A percentile compares a stretch with the other conserved stretches of the same genome.
Evolutionary conservation across 2,113 vertebrate genomes (phyloP).

Genomic region (Hucho hucho): DNA sequence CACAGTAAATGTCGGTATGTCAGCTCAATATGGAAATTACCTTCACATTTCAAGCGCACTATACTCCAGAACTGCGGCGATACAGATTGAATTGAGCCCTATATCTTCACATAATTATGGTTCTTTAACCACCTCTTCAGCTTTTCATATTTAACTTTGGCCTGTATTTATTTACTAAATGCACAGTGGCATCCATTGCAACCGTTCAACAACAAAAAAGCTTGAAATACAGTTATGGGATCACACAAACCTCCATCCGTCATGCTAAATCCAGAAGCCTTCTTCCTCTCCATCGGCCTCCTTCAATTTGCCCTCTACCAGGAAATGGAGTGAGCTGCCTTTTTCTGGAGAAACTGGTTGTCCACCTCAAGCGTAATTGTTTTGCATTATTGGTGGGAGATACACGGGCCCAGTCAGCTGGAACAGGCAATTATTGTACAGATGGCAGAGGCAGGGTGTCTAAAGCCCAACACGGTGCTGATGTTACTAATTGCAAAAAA

Average conservation of each 20-base stretch:
- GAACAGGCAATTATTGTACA: slow-evolving; percentile 69
- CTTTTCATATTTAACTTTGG: no score
- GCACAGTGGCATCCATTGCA: not conserved
- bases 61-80: no score
- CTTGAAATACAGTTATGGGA: not conserved
- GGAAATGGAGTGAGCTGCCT: slow-evolving; percentile 50
- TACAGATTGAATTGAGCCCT: no score
- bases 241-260: slow-evolving; percentile 2
- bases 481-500: slow-evolving; percentile 47
- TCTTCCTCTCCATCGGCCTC: slow-evolving; percentile 3
- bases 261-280: slow-evolving; percentile 25
- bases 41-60: no score
- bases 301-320: slow-evolving; percentile 60
- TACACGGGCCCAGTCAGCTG: slow-evolving; percentile 56
- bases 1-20: no score
- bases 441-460: slow-evolving; percentile 55
- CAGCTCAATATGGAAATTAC: no score
- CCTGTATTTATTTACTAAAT: not conserved
- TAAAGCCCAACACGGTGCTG: slow-evolving; percentile 47
- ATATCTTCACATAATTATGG: no score
- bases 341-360: slow-evolving; percentile 35
- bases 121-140: no score
- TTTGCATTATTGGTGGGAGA: slow-evolving; percentile 65
- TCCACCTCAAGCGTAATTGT: slow-evolving; percentile 62
- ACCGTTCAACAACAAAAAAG: not conserved